Conservation (phyloP, 2,888 invertebrate genomes). For the Morpho achilles region DNA sequence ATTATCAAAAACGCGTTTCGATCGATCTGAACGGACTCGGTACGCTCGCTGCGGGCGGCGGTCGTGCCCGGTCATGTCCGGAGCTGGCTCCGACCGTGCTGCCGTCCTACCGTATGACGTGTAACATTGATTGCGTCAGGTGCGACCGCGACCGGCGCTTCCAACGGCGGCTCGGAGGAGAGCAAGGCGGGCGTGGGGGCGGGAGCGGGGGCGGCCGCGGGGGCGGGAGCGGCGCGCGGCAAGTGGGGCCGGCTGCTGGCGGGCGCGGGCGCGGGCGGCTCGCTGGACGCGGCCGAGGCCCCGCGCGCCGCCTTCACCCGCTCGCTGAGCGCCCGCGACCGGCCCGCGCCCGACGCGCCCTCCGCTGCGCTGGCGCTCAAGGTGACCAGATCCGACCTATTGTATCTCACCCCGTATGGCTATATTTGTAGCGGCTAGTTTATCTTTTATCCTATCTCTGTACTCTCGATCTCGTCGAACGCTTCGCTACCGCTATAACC, state of each 20-base stretch:
- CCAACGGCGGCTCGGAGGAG: slow-evolving; percentile 35
- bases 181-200: slow-evolving; percentile 40
- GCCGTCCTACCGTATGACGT: too few species aligned
- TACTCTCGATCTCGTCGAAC: not conserved
- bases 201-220: slow-evolving; percentile 52
- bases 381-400: slow-evolving; percentile 27
- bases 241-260: slow-evolving; percentile 92
- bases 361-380: slow-evolving; percentile 73
- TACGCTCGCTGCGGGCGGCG: slow-evolving; percentile 7
- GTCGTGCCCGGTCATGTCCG: slow-evolving; percentile 13
- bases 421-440: not conserved
- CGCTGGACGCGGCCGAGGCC: slow-evolving; percentile 84
- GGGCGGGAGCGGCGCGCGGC: slow-evolving; percentile 62
- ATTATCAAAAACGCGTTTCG: slow-evolving; percentile 19
- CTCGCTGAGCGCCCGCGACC: slow-evolving; percentile 67
- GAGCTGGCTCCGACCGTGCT: too few species aligned
- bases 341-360: slow-evolving; percentile 61
- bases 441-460: not conserved
- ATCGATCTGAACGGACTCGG: slow-evolving; percentile 37
- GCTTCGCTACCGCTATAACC: too few species aligned
- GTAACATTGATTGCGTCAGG: too few species aligned
- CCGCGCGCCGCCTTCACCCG: slow-evolving; percentile 68
- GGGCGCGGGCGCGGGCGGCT: slow-evolving; percentile 88
- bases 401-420: not conserved
- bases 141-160: slow-evolving; percentile 31